These are phyloP conservation scores for Mastigias papua DNA, from an alignment of 30 jellyfish, hydroid and myxozoan species.

Conservation along the genomic window DNA sequence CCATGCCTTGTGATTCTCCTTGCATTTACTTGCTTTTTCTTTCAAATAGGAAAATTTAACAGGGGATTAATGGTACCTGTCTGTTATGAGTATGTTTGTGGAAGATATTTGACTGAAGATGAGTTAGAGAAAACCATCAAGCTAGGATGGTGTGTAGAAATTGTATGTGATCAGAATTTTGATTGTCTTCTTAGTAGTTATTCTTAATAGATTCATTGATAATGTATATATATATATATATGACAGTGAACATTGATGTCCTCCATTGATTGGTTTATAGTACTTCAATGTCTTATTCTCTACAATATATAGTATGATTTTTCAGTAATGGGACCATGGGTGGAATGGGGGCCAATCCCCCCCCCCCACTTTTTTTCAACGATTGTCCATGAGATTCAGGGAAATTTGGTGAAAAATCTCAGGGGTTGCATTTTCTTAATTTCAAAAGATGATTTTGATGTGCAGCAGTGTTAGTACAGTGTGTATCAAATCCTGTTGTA, in stretches of 20 bases:
- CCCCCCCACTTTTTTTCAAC: no score
- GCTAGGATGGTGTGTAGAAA: conserved; percentile 94
- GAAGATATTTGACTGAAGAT: conserved; percentile 65
- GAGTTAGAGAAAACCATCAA: conserved; percentile 67
- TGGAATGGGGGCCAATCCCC: background rate
- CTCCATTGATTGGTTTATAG: background rate
- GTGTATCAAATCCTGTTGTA: no score
- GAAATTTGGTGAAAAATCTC: no score
- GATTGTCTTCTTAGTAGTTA: background rate
- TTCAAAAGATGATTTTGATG: no score
- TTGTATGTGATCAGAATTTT: conserved; percentile 35
- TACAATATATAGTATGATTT: no score
- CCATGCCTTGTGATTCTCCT: no score
- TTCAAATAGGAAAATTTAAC: conserved; percentile 57
- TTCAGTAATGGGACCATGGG: background rate
- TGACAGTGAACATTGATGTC: background rate
- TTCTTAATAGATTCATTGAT: background rate
- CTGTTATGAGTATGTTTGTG: conserved; percentile 70
- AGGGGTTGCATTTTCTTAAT: no score
- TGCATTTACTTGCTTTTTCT: no score
- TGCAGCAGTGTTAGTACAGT: no score
- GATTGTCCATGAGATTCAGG: no score
- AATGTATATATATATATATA: no score
- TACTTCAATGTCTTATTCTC: background rate
- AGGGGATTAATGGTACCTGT: conserved; percentile 90